Evolutionary conservation across 2,113 vertebrate genomes (phyloP).

Genomic region (Podocnemis expansa): DNA sequence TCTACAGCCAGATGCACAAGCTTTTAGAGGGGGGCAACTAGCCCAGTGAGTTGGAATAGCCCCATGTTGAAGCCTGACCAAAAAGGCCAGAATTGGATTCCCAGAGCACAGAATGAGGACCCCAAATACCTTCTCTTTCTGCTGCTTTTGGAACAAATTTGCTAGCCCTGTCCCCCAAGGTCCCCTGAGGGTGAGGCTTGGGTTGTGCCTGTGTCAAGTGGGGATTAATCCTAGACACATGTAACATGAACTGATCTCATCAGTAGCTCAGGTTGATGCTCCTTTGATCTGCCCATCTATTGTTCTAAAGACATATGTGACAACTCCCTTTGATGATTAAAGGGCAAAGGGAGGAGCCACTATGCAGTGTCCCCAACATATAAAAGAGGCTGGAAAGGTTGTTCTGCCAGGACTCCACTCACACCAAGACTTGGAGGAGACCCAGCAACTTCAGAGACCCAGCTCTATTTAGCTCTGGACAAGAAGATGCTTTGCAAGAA

Average conservation of each 20-base stretch:
- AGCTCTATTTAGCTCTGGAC: not conserved
- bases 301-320: no score
- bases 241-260: not conserved
- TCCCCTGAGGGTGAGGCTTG: not conserved
- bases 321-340: no score
- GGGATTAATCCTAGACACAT: not conserved
- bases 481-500: not conserved
- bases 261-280: not conserved
- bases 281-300: not conserved
- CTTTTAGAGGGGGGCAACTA: no score
- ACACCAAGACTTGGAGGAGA: no score
- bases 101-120: not conserved
- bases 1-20: not conserved
- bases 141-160: not conserved
- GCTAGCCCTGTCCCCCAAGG: not conserved
- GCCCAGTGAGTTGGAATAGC: no score
- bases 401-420: no score
- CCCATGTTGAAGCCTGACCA: no score
- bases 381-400: no score
- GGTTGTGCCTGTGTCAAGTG: not conserved
- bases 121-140: not conserved
- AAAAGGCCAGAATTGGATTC: not conserved
- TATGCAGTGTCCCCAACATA: no score
- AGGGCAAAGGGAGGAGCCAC: no score
- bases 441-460: no score